A percentile compares a stretch with the other conserved stretches of the same genome.
These are phyloP conservation scores for Harpagifer antarcticus DNA, from an alignment of 2,797 vertebrate species.

Conservation along the genomic window DNA sequence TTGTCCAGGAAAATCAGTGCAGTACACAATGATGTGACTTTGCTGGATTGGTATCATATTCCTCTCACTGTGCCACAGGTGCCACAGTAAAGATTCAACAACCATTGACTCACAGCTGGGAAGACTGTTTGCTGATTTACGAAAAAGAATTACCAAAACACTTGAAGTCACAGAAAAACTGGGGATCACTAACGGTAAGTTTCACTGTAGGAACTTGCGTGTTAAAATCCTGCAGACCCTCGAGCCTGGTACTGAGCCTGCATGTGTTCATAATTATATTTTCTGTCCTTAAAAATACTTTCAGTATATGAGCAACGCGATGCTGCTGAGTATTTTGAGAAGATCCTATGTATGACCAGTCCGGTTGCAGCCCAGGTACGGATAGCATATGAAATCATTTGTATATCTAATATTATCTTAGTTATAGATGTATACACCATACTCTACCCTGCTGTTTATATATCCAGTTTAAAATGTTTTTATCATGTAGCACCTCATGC, in stretches of 20 bases:
- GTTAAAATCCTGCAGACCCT: not conserved
- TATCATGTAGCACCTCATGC: no score
- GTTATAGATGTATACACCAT: not conserved
- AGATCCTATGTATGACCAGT: slow-evolving; percentile 65
- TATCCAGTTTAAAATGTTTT: no score
- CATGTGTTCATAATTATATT: not conserved
- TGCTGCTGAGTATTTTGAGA: slow-evolving; percentile 82
- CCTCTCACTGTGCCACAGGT: not conserved
- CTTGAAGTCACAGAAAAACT: slow-evolving; percentile 48
- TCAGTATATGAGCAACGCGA: slow-evolving; percentile 76
- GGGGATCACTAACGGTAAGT: slow-evolving; percentile 59
- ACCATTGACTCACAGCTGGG: slow-evolving; percentile 46
- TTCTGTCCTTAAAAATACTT: not conserved
- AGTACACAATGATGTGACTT: no score
- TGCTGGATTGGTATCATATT: not conserved
- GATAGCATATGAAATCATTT: not conserved
- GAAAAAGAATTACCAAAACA: slow-evolving; percentile 5
- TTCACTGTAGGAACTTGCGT: not conserved
- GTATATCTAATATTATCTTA: not conserved
- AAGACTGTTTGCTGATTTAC: slow-evolving; percentile 64
- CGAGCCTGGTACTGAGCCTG: no score
- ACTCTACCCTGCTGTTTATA: not conserved
- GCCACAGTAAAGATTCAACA: not conserved
- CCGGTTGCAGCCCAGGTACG: slow-evolving; percentile 62
- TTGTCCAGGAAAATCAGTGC: no score